Evolutionary conservation across 2,888 invertebrate genomes (phyloP), one percentile per base, ranked within the genome.

Genomic region (Conops quadrifasciatus): DNA sequence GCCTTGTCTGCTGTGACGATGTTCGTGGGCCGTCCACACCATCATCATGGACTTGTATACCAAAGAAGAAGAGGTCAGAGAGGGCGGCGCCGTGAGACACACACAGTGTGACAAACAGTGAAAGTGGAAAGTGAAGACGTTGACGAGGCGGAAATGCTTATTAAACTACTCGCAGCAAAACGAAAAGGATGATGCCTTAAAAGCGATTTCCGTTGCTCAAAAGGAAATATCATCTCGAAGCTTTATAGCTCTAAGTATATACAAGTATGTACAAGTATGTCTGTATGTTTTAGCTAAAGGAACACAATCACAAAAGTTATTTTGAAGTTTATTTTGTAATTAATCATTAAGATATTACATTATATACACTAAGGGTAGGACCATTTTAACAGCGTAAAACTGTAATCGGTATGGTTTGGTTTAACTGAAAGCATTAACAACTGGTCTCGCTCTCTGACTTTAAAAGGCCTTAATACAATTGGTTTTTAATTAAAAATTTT

Each of bases 91-190:
- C 5, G 36, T 36, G 36, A 36, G 9, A 7, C 4, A 36, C 36
- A 7, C 9, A 9, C 9, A 36, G 36, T 9, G 36, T 9, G 36
- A 21, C 49, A 28, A 58, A 24, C 24, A 24, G 58, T 28, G 58
- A 58, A 58, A 58, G 58, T 26, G 66, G 19, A 30, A 49, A 51
- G 16, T 21, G n/a, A n/a, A 36, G 30, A 60, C 30, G 30, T 47
- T 68, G 68, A 51, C 68, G 60, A 53, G 28, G 59, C 51, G 68
- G 68, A 59, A 68, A 68, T 30, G 26, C 13, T 68, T 68, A 68
- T 68, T 68, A 60, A 60, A 68, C 60, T 45, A 59, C 47, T 59
- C 49, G 30, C 13, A 19, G 21, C 43, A 21, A 13, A 24, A 65
- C 24, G 47, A 28, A 59, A 28, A 16, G 16, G 43, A 56, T 58